A percentile compares a stretch with the other conserved stretches of the same genome.
Evolutionary conservation across 2,113 vertebrate species (phyloP).

Genomic region (Delphinus delphis): DNA sequence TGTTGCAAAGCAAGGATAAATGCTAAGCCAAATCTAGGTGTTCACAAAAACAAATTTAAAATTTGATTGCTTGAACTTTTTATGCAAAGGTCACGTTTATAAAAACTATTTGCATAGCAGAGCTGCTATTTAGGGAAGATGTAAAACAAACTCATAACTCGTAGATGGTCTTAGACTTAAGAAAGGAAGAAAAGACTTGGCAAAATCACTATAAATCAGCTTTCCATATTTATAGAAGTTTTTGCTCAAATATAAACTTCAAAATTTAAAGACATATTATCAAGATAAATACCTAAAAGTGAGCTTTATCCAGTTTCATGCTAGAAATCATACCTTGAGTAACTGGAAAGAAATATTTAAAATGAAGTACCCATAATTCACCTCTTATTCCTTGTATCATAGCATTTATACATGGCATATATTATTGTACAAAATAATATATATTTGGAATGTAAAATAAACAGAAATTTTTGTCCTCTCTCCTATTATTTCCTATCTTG

Average conservation of each 20-base stretch:
- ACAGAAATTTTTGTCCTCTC: background rate
- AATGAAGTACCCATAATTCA: background rate
- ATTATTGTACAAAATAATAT: background rate
- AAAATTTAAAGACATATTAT: background rate
- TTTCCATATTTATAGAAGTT: background rate
- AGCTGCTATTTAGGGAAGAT: constrained; percentile 25
- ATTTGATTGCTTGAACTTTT: background rate
- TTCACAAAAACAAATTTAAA: constrained; percentile 36
- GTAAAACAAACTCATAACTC: constrained; percentile 4
- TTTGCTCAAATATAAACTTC: constrained; percentile 13
- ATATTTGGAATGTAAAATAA: constrained; percentile 2
- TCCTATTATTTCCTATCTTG: background rate
- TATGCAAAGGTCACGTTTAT: constrained; percentile 41
- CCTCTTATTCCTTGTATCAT: background rate
- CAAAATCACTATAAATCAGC: background rate
- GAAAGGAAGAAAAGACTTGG: background rate
- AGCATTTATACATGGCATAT: background rate
- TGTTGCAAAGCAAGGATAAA: constrained; percentile 30
- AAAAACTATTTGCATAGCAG: constrained; percentile 43
- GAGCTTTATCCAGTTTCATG: background rate
- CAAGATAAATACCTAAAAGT: background rate
- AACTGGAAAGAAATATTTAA: constrained; percentile 31
- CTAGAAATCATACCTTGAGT: background rate
- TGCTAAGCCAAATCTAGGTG: background rate
- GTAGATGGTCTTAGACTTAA: background rate